Conservation (phyloP, 2,797 vertebrate genomes). For the Muscicapa comitata region DNA sequence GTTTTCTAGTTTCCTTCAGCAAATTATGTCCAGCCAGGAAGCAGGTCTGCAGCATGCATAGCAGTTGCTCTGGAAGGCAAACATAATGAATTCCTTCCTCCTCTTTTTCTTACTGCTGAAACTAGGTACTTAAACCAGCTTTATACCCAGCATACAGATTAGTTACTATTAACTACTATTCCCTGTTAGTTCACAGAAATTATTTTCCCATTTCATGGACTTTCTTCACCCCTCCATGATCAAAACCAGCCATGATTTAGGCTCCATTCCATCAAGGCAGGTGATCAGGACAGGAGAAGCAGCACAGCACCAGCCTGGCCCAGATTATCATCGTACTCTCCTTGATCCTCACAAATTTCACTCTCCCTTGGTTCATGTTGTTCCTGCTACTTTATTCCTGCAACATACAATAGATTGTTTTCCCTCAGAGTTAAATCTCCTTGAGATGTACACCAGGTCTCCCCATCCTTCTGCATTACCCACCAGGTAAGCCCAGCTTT, state of each 20-base stretch:
- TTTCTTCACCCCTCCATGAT: not conserved
- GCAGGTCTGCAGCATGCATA: not conserved
- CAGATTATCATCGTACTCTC: accelerated
- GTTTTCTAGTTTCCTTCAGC: not conserved
- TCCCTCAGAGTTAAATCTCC: not conserved
- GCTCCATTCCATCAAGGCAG: not conserved
- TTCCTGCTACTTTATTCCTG: not conserved
- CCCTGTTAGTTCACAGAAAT: not conserved
- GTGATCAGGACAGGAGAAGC: not conserved
- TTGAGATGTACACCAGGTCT: no score
- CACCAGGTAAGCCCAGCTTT: not conserved
- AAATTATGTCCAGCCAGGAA: not conserved
- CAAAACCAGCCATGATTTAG: not conserved
- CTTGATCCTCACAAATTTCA: not conserved
- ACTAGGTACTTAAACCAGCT: not conserved
- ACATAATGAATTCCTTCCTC: not conserved
- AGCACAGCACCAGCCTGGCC: not conserved
- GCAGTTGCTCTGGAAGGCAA: not conserved
- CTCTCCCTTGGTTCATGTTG: not conserved
- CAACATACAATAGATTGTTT: not conserved
- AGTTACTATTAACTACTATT: not conserved
- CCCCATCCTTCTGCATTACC: not conserved
- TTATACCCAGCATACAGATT: not conserved
- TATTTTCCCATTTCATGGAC: not conserved
- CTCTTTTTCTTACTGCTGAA: not conserved